A percentile compares a stretch with the other conserved stretches of the same genome.
phyloP scores from a whole-genome alignment of 2,113 vertebrate species.

The Talpa occidentalis region DNA sequence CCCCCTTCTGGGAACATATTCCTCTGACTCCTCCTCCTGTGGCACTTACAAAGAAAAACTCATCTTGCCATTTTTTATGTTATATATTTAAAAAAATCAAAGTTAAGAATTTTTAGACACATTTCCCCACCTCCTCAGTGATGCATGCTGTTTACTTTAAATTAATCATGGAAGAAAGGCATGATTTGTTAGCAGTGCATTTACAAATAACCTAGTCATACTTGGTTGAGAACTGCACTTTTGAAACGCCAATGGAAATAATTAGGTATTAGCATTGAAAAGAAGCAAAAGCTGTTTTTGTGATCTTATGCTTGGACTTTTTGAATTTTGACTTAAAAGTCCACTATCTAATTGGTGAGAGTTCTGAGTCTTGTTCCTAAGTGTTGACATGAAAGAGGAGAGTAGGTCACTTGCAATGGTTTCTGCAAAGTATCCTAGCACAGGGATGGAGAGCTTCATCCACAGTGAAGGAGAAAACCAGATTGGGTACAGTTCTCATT shows the following conservation, averaged over 20 bases:
- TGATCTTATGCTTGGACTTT: not conserved
- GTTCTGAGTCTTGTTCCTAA: not conserved
- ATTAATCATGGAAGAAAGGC: constrained; percentile 12
- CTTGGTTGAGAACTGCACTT: constrained; percentile 16
- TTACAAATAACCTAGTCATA: not conserved
- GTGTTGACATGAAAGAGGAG: not conserved
- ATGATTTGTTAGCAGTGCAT: not conserved
- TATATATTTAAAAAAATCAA: not conserved
- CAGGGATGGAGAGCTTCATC: not conserved
- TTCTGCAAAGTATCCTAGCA: not conserved
- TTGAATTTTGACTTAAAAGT: constrained; percentile 38
- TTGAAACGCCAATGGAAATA: constrained; percentile 7
- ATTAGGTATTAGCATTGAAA: not conserved
- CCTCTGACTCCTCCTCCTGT: not conserved
- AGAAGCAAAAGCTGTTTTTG: not conserved
- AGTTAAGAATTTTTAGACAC: not conserved
- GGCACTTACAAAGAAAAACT: not conserved
- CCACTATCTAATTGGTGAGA: not conserved
- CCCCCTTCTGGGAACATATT: not conserved
- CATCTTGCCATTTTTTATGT: not conserved
- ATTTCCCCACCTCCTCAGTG: not conserved
- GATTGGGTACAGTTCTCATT: not conserved
- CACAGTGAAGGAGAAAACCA: not conserved
- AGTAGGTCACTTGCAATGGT: not conserved
- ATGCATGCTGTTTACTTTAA: not conserved